Base-by-base conservation (phyloP, 2,888 invertebrate species). In the Zaprionus obscuricornis region DNA sequence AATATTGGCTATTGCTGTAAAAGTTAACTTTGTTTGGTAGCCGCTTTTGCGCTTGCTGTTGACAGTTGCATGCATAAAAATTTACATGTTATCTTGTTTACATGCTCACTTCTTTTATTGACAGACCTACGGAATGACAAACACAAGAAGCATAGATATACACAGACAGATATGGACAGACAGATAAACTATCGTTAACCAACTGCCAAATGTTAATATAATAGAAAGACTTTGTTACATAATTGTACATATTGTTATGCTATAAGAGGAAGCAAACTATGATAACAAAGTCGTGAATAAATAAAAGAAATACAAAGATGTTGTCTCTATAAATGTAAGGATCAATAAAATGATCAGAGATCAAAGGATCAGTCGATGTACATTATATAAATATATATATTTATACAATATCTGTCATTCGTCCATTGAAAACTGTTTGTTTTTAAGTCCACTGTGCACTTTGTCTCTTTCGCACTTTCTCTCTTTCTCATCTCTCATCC, bases 31-130 rank as follows among this genome's bases (percentile, higher is more conserved):
- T 50, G 56, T 63, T 58, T 51, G 66, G 54, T 24, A 59, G 68
- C 45, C 26, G 42, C 45, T 39, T 33, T 16, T 18, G 18, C 33
- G 37, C 16, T 49, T 42, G 39, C 49, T 70, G 68, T 77, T 72
- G 79, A 68, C 83, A 74, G 77, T 50, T 74, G 65, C 62, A 45
- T 72, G 77, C 81, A 79, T 77, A 57, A 66, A n/a, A 81, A 81
- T 83, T 81, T 81, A 73, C 84, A 77, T 79, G 72, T 68, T 76
- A 76, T 67, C 72, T 60, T 65, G 65, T 64, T 69, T 62, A 57
- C 66, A 66, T 66, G 60, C 64, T 58, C 60, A 58, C 58, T 54
- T 22, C 45, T 65, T 65, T 52, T 78, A 78, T 78, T 79, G 76
- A 76, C 78, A 60, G 78, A 34, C 60, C 29, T 51, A 50, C 57